phyloP scores from a whole-genome alignment of 2,797 vertebrate species.

The Cheirogaleus major region DNA sequence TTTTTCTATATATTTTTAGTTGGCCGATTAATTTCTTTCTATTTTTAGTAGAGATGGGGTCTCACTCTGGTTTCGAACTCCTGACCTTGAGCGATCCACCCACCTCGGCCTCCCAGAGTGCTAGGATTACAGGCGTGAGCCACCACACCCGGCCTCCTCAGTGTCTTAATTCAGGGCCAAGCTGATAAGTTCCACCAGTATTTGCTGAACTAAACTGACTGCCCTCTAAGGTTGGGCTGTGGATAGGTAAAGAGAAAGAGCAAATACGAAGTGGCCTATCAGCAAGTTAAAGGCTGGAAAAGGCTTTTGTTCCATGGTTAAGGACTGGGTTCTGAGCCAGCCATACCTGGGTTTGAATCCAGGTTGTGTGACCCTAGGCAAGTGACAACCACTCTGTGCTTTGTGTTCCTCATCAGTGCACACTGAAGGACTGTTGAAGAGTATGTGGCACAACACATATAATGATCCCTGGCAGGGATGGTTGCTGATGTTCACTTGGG shows the following conservation, averaged over 20 bases:
- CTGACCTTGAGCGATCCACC: too few relatives aligned
- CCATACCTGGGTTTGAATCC: neutral
- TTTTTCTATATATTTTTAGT: too few relatives aligned
- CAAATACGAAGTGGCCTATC: neutral
- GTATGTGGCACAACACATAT: neutral
- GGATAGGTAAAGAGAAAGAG: neutral
- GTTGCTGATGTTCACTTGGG: neutral
- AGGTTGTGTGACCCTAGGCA: neutral
- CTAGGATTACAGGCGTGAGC: too few relatives aligned
- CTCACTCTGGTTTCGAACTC: too few relatives aligned
- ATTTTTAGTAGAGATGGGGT: too few relatives aligned
- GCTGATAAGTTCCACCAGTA: neutral
- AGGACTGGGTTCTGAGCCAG: neutral
- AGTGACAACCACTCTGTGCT: neutral
- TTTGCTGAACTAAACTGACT: neutral
- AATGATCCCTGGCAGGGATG: neutral
- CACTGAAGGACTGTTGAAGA: neutral
- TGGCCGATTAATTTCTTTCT: too few relatives aligned
- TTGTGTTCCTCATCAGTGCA: neutral
- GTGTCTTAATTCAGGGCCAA: neutral
- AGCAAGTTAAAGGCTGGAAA: neutral
- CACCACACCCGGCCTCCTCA: too few relatives aligned
- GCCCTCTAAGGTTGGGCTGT: neutral
- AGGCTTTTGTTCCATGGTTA: neutral
- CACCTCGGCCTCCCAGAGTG: too few relatives aligned